Evolutionary conservation across 2,797 vertebrate genomes (phyloP), one percentile per base, ranked within the genome.

Genomic region (Melanotaenia pygmaea): DNA sequence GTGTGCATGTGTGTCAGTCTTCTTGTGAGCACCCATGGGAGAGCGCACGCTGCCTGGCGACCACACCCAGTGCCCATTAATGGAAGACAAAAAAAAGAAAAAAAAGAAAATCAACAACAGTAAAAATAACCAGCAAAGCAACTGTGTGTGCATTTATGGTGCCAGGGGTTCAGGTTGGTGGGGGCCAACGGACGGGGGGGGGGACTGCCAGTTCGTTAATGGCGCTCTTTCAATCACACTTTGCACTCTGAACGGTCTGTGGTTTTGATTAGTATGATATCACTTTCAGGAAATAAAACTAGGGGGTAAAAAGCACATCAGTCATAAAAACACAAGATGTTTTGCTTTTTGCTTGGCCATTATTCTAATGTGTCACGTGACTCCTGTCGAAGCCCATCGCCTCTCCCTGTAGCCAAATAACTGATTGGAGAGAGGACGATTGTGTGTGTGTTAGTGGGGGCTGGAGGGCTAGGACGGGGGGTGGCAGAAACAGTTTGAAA

Each of bases 301-400:
- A 64, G 73, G 71, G 75, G 82, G 65, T 82, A 66, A 81, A 87
- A 82, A 76, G 81, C 85, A 89, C 85, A 91, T 89, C 93, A 95
- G 95, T 96, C 96, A 95, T 81, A 96, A 93, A 94, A 94, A 93
- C 92, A 93, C 89, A 93, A 93, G 88, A 94, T 91, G 92, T 94
- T 94, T 91, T 88, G 77, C 87, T 83, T 88, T 93, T 95, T 94
- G 96, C 88, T 77, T 45, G 70, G 85, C 96, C 96, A 98, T 98
- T 99, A 97, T 97, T 97, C 94, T 97, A 98, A 98, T 97, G 96
- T 91, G 93, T 97, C 96, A 97, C 94, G 95, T 98, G 96, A 87
- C 92, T 71, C 93, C 94, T 58, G 70, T 71, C 70, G 66, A 85
- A 84, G 83, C 85, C 85, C 83, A 68, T 71, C 59, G 83, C 81